Base-by-base conservation (phyloP, 2,113 vertebrate genomes). In the Mormyrus lacerda region DNA sequence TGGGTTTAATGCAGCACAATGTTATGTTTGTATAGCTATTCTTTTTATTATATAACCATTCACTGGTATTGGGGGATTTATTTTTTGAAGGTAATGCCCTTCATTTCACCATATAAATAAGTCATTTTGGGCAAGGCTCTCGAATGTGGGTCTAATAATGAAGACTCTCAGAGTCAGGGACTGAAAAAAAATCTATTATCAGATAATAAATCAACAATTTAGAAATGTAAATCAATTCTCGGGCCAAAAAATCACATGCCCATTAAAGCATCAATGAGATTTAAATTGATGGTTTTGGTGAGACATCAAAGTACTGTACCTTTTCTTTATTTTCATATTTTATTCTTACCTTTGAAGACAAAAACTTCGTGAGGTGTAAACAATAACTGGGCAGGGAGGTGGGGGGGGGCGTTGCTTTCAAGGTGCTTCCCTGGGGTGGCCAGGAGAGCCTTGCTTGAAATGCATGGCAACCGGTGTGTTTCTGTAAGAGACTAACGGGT, bases 401-500 rank as follows among this genome's bases (percentile, higher is more conserved):
- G 8, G 47, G 47, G 47, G 47, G 51, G 69, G 73, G 48, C 50
- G 5, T 13, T 42, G 8, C 73, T 82, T 79, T 82, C 8, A 79
- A 53, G 50, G 8, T n/a, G 11, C 31, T 76, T 45, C 27, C 31
- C 17, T 39, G 47, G 35, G 19, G 24, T 53, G 19, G 10, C 47
- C 31, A 19, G 24, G 19, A 88, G 88, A 73, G 13, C 39, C 47
- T 11, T n/a, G 44, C 73, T 55, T 53, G 48, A 89, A 47, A 53
- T 53, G 73, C 48, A 42, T 3, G 27, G 69, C 7, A 24, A 88
- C 47, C 10, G 24, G 15, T 35, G n/a, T n/a, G 15, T 89, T 93
- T 87, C 55, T 93, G 90, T 89, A 88, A 91, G 92, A 92, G 82
- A 90, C 91, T 93, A 92, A 94, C 94, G 93, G 93, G 89, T 84